Conservation (phyloP, 2,797 vertebrate species). For the Mastacembelus armatus region DNA sequence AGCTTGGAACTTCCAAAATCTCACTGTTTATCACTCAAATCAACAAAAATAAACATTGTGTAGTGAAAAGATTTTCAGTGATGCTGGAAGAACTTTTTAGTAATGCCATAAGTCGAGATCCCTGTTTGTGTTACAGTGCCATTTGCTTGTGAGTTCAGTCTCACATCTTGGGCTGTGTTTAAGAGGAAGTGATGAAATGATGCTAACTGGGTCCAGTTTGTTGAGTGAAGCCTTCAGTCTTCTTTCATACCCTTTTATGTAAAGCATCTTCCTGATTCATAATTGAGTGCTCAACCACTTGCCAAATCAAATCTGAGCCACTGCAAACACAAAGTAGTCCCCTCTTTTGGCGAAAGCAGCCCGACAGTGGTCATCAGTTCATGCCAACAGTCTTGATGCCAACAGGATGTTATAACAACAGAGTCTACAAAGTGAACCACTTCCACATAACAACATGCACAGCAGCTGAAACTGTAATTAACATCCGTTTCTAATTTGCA, state of each 20-base stretch:
- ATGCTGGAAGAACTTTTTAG: slow-evolving; percentile 36
- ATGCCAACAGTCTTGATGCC: slow-evolving; percentile 67
- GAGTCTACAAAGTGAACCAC: slow-evolving; percentile 62
- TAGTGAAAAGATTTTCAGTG: slow-evolving; percentile 60
- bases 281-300: slow-evolving; percentile 42
- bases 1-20: slow-evolving; percentile 73
- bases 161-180: slow-evolving; percentile 56
- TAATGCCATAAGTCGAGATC: slow-evolving; percentile 45
- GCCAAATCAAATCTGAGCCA: slow-evolving; percentile 62
- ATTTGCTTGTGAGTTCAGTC: slow-evolving; percentile 38
- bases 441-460: slow-evolving; percentile 48
- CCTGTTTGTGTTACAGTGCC: slow-evolving; percentile 28
- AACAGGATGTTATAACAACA: slow-evolving; percentile 78
- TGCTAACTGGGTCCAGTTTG: slow-evolving; percentile 53
- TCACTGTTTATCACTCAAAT: slow-evolving; percentile 73
- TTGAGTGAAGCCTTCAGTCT: slow-evolving; percentile 57
- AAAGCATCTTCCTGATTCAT: slow-evolving; percentile 60
- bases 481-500: slow-evolving; percentile 66
- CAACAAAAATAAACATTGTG: slow-evolving; percentile 67
- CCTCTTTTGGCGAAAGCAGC: slow-evolving; percentile 38
- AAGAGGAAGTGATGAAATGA: slow-evolving; percentile 64
- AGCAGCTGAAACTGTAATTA: slow-evolving; percentile 58
- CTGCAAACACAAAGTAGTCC: slow-evolving; percentile 52
- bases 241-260: slow-evolving; percentile 50
- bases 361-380: slow-evolving; percentile 54